Percentiles rank a stretch among this genome's conserved stretches.
phyloP scores from a whole-genome alignment of 2,888 invertebrate genomes.

The Brachyptera risi region DNA sequence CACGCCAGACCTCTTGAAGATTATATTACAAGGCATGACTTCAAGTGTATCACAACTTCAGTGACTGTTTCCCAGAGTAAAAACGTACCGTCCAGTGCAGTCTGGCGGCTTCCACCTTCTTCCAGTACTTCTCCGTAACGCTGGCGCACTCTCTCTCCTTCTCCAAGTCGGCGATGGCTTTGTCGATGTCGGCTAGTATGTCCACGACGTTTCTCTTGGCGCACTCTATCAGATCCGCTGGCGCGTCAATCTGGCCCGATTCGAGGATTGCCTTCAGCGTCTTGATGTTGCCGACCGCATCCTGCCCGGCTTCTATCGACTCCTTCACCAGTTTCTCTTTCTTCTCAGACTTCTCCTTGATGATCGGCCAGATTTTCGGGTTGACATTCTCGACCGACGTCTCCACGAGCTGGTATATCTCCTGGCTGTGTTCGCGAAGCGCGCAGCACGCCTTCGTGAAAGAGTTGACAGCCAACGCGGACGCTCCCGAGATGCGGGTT shows the following conservation, averaged over 20 bases:
- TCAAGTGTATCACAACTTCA: too few relatives aligned
- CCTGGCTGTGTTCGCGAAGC: conserved; percentile 46
- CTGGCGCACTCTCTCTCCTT: conserved; percentile 53
- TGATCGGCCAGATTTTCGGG: conserved; percentile 51
- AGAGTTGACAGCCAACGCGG: conserved; percentile 61
- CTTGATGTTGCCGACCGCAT: background rate
- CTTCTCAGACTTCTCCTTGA: conserved; percentile 43
- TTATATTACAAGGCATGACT: too few relatives aligned
- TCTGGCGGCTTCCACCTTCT: conserved; percentile 59
- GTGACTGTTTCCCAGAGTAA: too few relatives aligned
- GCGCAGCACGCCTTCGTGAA: conserved; percentile 60
- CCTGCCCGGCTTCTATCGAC: background rate
- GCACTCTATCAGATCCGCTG: conserved; percentile 37
- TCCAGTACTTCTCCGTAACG: conserved; percentile 77
- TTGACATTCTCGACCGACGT: conserved; percentile 58
- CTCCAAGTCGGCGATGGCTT: conserved; percentile 56
- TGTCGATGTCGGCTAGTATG: conserved; percentile 54
- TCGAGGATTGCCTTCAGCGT: background rate
- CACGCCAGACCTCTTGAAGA: too few relatives aligned
- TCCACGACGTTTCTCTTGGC: conserved; percentile 52
- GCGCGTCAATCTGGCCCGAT: background rate
- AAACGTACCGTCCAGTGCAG: conserved; percentile 44
- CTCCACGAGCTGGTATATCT: conserved; percentile 57
- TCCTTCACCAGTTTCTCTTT: background rate
- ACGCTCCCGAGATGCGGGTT: conserved; percentile 51